Conservation (phyloP, 2,888 invertebrate genomes). For the Plebejus anna region DNA sequence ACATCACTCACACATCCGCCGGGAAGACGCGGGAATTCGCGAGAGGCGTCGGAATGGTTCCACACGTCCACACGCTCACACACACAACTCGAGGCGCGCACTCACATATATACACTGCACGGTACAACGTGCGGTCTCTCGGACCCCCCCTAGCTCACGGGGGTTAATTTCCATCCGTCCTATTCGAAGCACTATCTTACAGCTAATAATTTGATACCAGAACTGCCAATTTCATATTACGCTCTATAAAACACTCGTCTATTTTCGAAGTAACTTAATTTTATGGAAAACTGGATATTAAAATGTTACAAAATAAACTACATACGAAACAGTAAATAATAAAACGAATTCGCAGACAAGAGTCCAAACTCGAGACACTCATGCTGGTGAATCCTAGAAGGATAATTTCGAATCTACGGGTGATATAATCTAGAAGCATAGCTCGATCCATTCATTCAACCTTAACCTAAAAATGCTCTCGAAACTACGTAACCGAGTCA, state of each 20-base stretch:
- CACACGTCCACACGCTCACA: slow-evolving; percentile 16
- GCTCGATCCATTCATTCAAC: background rate
- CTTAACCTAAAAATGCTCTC: slow-evolving; percentile 27
- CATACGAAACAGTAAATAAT: background rate
- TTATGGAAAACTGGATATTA: slow-evolving; percentile 14
- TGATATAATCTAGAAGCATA: background rate
- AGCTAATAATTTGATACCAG: slow-evolving; percentile 22
- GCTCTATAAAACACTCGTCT: slow-evolving; percentile 6
- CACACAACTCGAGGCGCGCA: slow-evolving; percentile 13
- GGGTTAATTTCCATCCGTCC: background rate
- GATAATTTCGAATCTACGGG: background rate
- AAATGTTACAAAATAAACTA: slow-evolving; percentile 7
- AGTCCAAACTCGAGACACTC: background rate
- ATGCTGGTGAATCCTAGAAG: background rate
- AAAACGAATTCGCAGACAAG: background rate
- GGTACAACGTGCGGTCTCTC: background rate
- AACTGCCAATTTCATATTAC: slow-evolving; percentile 5
- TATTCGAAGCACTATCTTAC: slow-evolving; percentile 18
- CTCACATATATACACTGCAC: slow-evolving; percentile 21
- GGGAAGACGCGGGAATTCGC: slow-evolving; percentile 25
- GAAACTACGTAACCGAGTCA: background rate
- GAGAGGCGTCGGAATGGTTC: slow-evolving; percentile 27
- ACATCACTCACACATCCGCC: slow-evolving; percentile 40
- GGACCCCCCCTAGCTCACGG: background rate
- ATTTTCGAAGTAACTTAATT: slow-evolving; percentile 8